Percentiles rank a stretch among this genome's conserved stretches.
phyloP scores from a whole-genome alignment of 2,888 invertebrate genomes.

The Cylloceria caligata region DNA sequence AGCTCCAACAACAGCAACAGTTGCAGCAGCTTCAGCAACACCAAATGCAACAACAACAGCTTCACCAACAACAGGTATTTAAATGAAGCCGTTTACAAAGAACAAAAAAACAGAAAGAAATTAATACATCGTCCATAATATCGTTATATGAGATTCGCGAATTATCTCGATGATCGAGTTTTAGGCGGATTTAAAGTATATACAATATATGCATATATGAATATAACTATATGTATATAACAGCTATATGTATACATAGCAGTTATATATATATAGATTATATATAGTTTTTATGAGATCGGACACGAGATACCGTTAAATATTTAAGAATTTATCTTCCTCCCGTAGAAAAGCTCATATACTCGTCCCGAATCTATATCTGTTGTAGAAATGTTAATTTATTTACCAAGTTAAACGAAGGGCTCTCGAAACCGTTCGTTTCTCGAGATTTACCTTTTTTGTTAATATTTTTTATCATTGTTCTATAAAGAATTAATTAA shows the following conservation, averaged over 20 bases:
- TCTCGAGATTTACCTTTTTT: conserved; percentile 27
- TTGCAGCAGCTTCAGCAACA: conserved; percentile 86
- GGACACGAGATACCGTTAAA: conserved; percentile 38
- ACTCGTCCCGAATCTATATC: conserved; percentile 42
- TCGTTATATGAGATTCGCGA: conserved; percentile 38
- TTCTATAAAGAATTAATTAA: conserved; percentile 27
- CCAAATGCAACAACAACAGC: conserved; percentile 85
- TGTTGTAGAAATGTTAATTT: conserved; percentile 58
- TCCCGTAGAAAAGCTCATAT: conserved; percentile 23
- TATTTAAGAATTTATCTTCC: conserved; percentile 36
- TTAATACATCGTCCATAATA: conserved; percentile 36
- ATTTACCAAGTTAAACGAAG: conserved; percentile 52
- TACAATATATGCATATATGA: conserved; percentile 13
- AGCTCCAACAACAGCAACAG: conserved; percentile 85
- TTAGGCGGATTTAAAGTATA: conserved; percentile 37
- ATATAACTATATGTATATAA: background rate
- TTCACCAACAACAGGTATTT: conserved; percentile 87
- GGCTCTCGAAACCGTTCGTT: conserved; percentile 32
- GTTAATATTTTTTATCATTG: conserved; percentile 47
- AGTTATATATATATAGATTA: conserved; percentile 2
- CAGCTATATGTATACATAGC: conserved; percentile 1
- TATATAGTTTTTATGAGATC: conserved; percentile 51
- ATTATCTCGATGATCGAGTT: conserved; percentile 10
- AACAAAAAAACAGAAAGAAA: conserved; percentile 36
- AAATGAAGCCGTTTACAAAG: conserved; percentile 74